A percentile compares a stretch with the other conserved stretches of the same genome.
These are phyloP conservation scores for Empidonax traillii DNA, from an alignment of 2,113 vertebrate species.

Conservation along the genomic window DNA sequence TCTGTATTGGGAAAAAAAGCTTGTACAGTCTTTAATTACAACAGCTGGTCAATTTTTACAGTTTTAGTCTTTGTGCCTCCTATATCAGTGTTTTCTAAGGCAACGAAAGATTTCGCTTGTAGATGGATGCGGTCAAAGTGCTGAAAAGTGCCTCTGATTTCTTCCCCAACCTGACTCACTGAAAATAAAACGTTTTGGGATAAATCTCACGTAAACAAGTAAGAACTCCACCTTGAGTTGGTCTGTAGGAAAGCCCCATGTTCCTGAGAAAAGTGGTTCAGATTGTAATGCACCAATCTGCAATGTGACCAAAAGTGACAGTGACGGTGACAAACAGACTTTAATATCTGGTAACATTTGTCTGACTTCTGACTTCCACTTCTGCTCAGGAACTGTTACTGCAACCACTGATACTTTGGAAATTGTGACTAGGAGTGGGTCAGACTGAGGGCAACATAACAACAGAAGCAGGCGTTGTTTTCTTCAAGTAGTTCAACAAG, in stretches of 20 bases:
- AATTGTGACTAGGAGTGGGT: neutral
- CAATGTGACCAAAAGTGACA: neutral
- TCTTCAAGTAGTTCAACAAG: neutral
- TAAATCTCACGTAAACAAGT: neutral
- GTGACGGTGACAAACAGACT: neutral
- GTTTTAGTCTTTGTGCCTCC: neutral
- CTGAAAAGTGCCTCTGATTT: neutral
- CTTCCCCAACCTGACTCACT: neutral
- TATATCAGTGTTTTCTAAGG: neutral
- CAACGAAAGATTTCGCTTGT: neutral
- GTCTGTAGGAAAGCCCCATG: neutral
- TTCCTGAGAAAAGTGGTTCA: neutral
- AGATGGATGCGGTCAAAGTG: neutral
- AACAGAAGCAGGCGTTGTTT: neutral
- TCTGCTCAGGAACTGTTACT: neutral
- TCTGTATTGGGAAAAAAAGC: neutral
- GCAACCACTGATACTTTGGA: neutral
- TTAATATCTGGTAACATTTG: neutral
- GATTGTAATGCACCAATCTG: neutral
- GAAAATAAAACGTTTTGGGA: neutral
- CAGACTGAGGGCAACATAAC: neutral
- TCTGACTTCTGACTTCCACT: neutral
- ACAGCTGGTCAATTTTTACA: neutral
- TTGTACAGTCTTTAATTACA: neutral
- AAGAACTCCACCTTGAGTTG: neutral